A percentile compares a stretch with the other conserved stretches of the same genome.
Evolutionary conservation across 2,797 vertebrate genomes (phyloP).

Genomic region (Neosalanx taihuensis): DNA sequence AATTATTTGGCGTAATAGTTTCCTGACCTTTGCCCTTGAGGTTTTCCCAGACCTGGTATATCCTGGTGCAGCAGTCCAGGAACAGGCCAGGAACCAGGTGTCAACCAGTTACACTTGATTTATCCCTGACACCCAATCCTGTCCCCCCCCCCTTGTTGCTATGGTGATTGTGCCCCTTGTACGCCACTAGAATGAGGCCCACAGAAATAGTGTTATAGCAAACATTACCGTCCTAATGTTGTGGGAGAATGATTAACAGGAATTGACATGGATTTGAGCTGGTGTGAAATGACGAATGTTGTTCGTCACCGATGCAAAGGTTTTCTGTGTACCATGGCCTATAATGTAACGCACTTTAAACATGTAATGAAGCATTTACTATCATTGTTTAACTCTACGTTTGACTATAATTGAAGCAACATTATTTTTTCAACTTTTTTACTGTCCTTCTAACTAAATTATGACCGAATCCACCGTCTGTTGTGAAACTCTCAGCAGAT

Average conservation of each 20-base stretch:
- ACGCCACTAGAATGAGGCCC: conserved; percentile 46
- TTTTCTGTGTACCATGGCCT: background rate
- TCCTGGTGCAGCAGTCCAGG: conserved; percentile 54
- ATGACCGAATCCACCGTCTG: background rate
- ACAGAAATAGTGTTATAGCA: conserved; percentile 39
- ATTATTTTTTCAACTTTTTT: background rate
- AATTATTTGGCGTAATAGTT: conserved; percentile 73
- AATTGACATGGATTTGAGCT: conserved; percentile 16
- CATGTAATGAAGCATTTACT: conserved; percentile 14
- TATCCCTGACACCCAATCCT: conserved; percentile 46
- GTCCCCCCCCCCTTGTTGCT: conserved; percentile 42
- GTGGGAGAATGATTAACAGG: background rate
- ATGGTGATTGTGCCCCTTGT: conserved; percentile 27
- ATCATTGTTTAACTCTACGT: conserved; percentile 24
- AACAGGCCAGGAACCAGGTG: conserved; percentile 57
- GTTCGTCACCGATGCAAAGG: conserved; percentile 10
- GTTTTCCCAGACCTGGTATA: conserved; percentile 57
- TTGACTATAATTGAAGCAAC: background rate
- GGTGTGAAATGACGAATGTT: conserved; percentile 1
- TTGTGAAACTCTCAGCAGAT: conserved; percentile 4
- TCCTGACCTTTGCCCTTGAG: conserved; percentile 74
- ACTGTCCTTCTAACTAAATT: background rate
- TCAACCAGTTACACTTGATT: conserved; percentile 55
- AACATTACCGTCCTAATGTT: conserved; percentile 12
- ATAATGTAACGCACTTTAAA: too few species aligned